phyloP scores from a whole-genome alignment of 2,888 invertebrate genomes.

The Drosophila mimica region DNA sequence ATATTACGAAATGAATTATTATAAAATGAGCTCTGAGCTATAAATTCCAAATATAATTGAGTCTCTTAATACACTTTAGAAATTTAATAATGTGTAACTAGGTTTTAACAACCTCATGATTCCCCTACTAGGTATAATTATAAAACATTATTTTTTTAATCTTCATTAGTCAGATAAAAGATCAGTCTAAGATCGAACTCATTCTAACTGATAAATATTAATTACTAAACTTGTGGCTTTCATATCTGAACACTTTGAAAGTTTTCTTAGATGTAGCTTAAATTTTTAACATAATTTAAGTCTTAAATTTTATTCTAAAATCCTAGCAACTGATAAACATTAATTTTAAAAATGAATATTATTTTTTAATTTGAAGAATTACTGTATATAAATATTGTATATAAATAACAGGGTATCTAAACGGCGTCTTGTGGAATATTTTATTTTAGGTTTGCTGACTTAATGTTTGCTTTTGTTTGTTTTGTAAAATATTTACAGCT shows the following conservation, averaged over 20 bases:
- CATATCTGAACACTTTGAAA: background rate
- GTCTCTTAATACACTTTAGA: background rate
- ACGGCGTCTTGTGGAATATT: conserved; percentile 4
- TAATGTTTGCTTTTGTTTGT: conserved; percentile 16
- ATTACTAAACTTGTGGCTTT: rapidly evolving
- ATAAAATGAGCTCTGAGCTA: background rate
- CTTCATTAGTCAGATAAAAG: background rate
- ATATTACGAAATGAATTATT: background rate
- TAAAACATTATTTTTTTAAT: background rate
- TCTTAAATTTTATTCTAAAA: background rate
- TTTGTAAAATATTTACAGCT: conserved; percentile 46
- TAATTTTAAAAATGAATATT: background rate
- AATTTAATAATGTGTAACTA: background rate
- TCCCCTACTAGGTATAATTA: background rate
- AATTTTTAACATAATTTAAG: background rate
- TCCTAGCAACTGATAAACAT: background rate
- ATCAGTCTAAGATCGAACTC: background rate
- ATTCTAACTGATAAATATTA: background rate
- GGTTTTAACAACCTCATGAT: background rate
- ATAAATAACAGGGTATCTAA: conserved; percentile 11
- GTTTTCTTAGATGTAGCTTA: background rate
- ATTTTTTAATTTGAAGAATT: background rate
- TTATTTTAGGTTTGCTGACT: conserved; percentile 15
- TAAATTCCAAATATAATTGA: background rate
- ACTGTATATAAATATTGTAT: background rate